These are phyloP conservation scores for Dendrocopos noguchii DNA, from an alignment of 2,113 vertebrate species.

Conservation along the genomic window DNA sequence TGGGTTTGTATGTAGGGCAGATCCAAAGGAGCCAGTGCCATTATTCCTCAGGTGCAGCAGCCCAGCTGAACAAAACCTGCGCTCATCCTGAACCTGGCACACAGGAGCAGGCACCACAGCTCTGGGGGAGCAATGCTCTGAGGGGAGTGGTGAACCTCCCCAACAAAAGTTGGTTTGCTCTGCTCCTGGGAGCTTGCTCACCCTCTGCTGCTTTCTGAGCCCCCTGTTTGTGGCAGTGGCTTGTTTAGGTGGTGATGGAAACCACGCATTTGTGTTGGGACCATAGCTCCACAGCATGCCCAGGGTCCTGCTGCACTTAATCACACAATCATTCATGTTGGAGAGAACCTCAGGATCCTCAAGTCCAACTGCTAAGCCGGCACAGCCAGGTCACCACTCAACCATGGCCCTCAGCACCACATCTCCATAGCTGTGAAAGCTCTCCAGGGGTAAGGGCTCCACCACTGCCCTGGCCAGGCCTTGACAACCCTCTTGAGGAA, in stretches of 20 bases:
- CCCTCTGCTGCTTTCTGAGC: rapidly evolving
- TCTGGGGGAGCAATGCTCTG: rapidly evolving
- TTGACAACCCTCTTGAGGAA: too few relatives aligned
- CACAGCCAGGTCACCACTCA: too few relatives aligned
- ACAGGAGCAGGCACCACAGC: rapidly evolving
- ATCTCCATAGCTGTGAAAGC: too few relatives aligned
- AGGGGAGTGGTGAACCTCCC: too few relatives aligned
- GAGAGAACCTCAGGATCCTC: too few relatives aligned
- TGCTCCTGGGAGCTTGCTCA: not conserved
- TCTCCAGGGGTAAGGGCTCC: too few relatives aligned
- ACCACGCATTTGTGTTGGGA: rapidly evolving
- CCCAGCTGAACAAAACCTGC: not conserved
- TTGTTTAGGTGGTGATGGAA: not conserved
- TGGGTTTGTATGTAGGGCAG: not conserved
- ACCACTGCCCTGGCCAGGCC: too few relatives aligned
- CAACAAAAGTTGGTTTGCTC: too few relatives aligned
- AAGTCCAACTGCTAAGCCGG: too few relatives aligned
- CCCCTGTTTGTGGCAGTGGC: rapidly evolving
- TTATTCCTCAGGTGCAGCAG: not conserved
- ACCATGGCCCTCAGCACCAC: too few relatives aligned
- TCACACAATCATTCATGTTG: too few relatives aligned
- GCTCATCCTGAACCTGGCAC: not conserved
- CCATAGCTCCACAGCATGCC: rapidly evolving
- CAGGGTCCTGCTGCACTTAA: rapidly evolving
- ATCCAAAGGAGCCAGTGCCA: not conserved